Evolutionary conservation across 2,797 vertebrate species (phyloP).

Genomic region (Brachymystax lenok): DNA sequence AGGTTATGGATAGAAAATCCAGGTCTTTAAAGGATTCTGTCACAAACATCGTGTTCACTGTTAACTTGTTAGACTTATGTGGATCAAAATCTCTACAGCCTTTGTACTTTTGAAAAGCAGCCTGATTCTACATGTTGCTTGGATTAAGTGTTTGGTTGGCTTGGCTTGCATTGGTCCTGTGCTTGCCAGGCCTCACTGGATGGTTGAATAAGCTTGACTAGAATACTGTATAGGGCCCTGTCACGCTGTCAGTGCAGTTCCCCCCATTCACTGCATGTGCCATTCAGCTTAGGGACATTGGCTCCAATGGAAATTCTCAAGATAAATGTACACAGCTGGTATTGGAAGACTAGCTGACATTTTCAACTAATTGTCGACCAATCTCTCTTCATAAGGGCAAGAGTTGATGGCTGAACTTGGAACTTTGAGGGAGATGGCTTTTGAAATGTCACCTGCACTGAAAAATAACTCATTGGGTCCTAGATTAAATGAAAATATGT

Average conservation of each 20-base stretch:
- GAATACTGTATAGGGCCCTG: constrained; percentile 2
- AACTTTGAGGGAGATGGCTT: constrained; percentile 70
- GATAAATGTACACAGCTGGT: constrained; percentile 55
- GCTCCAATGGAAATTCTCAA: constrained; percentile 45
- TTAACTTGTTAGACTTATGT: neutral
- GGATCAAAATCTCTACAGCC: neutral
- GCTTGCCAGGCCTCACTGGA: neutral
- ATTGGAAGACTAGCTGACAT: constrained; percentile 66
- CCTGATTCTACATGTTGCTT: neutral
- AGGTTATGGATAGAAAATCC: neutral
- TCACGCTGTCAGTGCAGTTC: constrained; percentile 1
- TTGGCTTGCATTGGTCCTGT: neutral
- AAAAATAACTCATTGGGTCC: constrained; percentile 56
- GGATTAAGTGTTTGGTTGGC: neutral
- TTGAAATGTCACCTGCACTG: constrained; percentile 73
- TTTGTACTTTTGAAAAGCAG: neutral
- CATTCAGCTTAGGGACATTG: constrained; percentile 36
- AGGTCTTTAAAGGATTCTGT: neutral
- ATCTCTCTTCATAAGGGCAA: constrained; percentile 62
- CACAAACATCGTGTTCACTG: neutral
- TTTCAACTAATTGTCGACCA: constrained; percentile 72
- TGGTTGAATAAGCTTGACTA: constrained; percentile 4
- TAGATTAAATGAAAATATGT: constrained; percentile 50
- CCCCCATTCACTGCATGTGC: constrained; percentile 3
- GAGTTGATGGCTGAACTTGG: constrained; percentile 68